These are phyloP conservation scores for Emydoidea blandingii DNA, from an alignment of 2,797 vertebrate species.

Conservation along the genomic window DNA sequence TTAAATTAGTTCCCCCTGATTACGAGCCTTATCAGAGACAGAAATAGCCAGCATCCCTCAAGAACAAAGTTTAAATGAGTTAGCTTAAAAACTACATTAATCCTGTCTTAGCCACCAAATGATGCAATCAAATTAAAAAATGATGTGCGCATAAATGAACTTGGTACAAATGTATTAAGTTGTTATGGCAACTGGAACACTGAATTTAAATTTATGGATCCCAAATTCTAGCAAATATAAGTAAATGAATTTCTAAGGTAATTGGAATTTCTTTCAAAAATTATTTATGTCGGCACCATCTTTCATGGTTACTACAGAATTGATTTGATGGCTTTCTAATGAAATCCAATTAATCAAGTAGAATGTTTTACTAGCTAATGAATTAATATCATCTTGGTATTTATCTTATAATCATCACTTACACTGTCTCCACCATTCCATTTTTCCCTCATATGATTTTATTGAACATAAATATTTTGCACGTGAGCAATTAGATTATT, in stretches of 20 bases:
- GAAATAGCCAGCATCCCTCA: conserved; percentile 52
- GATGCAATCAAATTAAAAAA: conserved; percentile 72
- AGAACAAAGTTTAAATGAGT: conserved; percentile 64
- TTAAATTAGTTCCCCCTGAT: conserved; percentile 50
- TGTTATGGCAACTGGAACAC: conserved; percentile 59
- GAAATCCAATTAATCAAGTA: conserved; percentile 61
- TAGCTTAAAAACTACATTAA: conserved; percentile 61
- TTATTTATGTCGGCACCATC: conserved; percentile 50
- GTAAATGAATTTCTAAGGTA: conserved; percentile 65
- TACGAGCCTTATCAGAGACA: conserved; percentile 54
- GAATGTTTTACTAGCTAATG: conserved; percentile 50
- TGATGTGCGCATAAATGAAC: conserved; percentile 54
- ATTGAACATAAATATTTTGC: conserved; percentile 24
- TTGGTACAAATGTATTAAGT: conserved; percentile 50
- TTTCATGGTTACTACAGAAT: conserved; percentile 40
- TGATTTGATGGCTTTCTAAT: conserved; percentile 66
- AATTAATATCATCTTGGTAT: conserved; percentile 52
- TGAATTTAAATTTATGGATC: conserved; percentile 56
- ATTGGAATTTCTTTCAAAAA: conserved; percentile 58
- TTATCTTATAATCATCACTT: conserved; percentile 47
- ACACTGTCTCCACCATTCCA: not conserved
- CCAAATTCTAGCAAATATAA: conserved; percentile 63
- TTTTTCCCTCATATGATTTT: conserved; percentile 8
- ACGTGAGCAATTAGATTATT: conserved; percentile 38
- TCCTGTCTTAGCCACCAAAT: conserved; percentile 48